Percentiles rank a stretch among this genome's conserved stretches.
Conservation (phyloP, 2,113 vertebrate species). For the Syngnathus scovelli region DNA sequence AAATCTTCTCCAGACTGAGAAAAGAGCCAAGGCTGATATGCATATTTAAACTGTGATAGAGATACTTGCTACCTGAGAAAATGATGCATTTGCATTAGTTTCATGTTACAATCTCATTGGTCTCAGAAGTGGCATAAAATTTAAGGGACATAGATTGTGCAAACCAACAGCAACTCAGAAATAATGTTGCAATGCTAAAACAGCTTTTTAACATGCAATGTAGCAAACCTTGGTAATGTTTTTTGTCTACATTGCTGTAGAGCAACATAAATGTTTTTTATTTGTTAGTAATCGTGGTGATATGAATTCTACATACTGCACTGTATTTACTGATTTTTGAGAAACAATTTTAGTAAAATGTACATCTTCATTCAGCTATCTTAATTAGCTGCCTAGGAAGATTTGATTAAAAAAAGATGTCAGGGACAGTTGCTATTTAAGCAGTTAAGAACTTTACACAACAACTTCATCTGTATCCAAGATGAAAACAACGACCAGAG, state of each 20-base stretch:
- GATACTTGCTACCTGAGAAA: neutral
- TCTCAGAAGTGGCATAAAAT: no score
- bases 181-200: no score
- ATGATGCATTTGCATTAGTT: neutral
- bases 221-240: no score
- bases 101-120: no score
- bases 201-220: no score
- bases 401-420: neutral
- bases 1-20: neutral
- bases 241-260: no score
- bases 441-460: neutral
- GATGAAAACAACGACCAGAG: neutral
- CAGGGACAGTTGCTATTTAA: neutral
- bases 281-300: no score
- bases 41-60: neutral
- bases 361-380: neutral
- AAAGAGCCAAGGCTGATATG: neutral
- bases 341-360: slow-evolving; percentile 43
- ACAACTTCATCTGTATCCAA: neutral
- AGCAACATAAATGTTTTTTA: no score
- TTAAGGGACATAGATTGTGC: no score
- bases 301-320: no score
- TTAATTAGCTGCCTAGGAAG: neutral
- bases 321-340: no score
- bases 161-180: no score